Evolutionary conservation across 2,888 invertebrate species (phyloP), one percentile per base, ranked within the genome.

Genomic region (Scotopteryx bipunctaria): DNA sequence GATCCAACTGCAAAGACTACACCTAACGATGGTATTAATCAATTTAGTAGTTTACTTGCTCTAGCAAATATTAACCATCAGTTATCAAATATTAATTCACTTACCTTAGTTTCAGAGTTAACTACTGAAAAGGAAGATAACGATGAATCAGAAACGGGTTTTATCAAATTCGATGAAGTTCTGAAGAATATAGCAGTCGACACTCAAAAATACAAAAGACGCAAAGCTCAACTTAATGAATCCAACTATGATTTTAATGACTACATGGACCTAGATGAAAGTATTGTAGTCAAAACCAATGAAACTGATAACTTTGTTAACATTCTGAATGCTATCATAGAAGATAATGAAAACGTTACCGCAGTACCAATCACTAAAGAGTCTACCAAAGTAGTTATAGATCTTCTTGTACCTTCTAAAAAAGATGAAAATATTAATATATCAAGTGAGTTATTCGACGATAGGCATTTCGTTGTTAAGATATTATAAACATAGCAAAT

Each of bases 101-200:
- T 14, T 5, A 9, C 23, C 6, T 38, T 46, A n/a, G n/a, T 51
- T 56, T 14, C 47, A 56, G 52, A 59, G 9, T 38, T 5, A 5
- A 33, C 16, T 16, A 48, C 43, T 1, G 5, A 21, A 17, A 23
- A 31, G 36, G 27, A 4, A 9, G 5, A 13, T 9, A 23, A 17
- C 2, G 15, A 15, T 16, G 29, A 38, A 8, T 19, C 44, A 0
- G 59, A 37, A 5, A 16, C 29, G 5, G 73, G 73, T 17, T 52
- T 72, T 47, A 37, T 81, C 42, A 73, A 61, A 1, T 81, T 82
- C 13, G 76, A 77, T 8, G 80, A 82, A 50, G 75, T 80, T 3
- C 50, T 80, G 0, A 70, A 57, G 5, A 71, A 64, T 17, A 69
- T 80, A n/a, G 67, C 61, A 0, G 42, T 67, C 2, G 66, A 74